Base-by-base conservation (phyloP, 2,797 vertebrate genomes). In the Sylvilagus floridanus region DNA sequence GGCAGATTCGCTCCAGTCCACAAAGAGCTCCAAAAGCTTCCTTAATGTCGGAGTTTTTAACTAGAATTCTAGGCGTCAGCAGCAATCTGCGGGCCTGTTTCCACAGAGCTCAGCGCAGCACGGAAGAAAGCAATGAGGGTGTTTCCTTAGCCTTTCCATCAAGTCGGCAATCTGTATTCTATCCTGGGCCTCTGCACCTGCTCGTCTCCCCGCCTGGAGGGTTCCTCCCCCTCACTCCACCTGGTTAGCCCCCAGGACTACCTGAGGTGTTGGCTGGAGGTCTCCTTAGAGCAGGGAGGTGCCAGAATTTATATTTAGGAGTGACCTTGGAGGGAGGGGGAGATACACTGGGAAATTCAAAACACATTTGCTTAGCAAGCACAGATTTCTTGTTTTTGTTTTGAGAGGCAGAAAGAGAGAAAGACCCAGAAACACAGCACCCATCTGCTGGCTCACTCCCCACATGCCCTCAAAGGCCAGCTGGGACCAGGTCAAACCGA, bases 241-340 rank as follows among this genome's bases (percentile, higher is more conserved):
- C 71, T 52, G 9, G 52, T 19, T 76, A 73, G 69, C 57, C 28
- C 47, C 30, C 17, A 13, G 69, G 7, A 63, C 52, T 54, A 66
- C 22, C 19, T 81, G 60, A 73, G n/a, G n/a, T 28, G 17, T 69
- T 50, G 7, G 22, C 66, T 91, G 62, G 47, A 24, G 26, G 2
- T 79, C 16, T 78, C 54, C 12, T 77, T 32, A 50, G 57, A 82
- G 22, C 54, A 57, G 65, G 24, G 7, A 66, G 22, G 22, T 65
- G 17, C 32, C 35, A 35, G 60, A 66, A 69, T 84, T 88, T 66
- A 30, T 78, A 73, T 65, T 94, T 42, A 90, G n/a, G 66, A 82
- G 32, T n/a, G 30, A 65, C n/a, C 13, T 32, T 42, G 47, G 24
- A 60, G 17, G n/a, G 54, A 52, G 7, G 4, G 0, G 7, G n/a